phyloP scores from a whole-genome alignment of 2,888 invertebrate genomes.

The Ferrisia virgata region DNA sequence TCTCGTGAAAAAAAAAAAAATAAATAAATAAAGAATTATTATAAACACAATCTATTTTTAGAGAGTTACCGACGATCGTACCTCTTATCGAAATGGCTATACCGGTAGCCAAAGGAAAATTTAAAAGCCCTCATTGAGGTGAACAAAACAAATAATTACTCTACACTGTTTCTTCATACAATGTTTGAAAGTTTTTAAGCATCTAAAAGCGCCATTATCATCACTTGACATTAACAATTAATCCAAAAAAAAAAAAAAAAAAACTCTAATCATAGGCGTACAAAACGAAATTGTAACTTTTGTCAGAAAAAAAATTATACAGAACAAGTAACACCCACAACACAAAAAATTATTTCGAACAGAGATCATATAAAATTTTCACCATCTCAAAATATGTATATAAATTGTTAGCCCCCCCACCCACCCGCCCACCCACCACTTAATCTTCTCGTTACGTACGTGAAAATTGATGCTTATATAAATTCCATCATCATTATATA shows the following conservation, averaged over 20 bases:
- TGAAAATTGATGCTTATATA: constrained; percentile 12
- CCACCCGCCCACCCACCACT: too few species aligned
- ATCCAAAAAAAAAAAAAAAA: neutral
- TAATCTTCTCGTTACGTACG: neutral
- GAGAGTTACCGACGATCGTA: constrained; percentile 5
- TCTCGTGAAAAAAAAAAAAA: neutral
- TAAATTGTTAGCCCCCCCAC: too few species aligned
- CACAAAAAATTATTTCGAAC: neutral
- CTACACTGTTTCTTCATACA: neutral
- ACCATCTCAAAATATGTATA: neutral
- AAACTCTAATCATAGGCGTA: neutral
- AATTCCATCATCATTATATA: neutral
- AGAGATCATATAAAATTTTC: constrained; percentile 3
- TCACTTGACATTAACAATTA: constrained; percentile 2
- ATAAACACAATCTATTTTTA: neutral
- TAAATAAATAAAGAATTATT: neutral
- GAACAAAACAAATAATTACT: neutral
- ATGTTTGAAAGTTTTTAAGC: constrained; percentile 41
- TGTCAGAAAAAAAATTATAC: neutral
- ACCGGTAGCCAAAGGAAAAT: neutral
- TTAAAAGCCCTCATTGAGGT: neutral
- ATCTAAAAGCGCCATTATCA: constrained; percentile 8
- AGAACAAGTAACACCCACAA: neutral
- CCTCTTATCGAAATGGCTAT: neutral
- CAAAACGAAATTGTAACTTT: neutral